These are phyloP conservation scores for Ailuropoda melanoleuca DNA, from an alignment of 2,113 vertebrate genomes.

Conservation along the genomic window DNA sequence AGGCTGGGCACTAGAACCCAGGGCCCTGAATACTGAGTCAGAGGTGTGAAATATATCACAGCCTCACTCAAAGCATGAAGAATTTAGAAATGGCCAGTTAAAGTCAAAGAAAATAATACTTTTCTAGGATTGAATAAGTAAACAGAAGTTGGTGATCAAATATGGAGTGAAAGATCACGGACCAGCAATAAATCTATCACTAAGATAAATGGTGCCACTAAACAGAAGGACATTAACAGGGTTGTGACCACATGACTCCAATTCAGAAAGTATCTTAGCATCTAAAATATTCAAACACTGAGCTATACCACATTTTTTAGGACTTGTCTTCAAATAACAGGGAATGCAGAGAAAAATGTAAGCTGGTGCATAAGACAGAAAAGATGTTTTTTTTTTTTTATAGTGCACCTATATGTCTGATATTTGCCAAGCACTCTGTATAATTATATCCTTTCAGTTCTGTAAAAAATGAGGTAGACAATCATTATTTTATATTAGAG, in stretches of 20 bases:
- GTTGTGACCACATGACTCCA: background rate
- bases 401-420: too few relatives aligned
- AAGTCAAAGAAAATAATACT: background rate
- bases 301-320: background rate
- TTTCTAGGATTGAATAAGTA: background rate
- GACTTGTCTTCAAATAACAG: background rate
- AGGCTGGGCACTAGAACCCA: background rate
- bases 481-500: background rate
- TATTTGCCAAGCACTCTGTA: background rate
- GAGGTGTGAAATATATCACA: background rate
- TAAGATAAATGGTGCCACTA: background rate
- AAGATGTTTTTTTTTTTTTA: background rate
- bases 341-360: background rate
- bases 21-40: background rate
- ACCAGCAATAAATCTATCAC: background rate
- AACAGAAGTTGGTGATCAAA: background rate
- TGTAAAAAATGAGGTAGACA: background rate
- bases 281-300: background rate
- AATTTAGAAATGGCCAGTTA: background rate
- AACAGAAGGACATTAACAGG: background rate
- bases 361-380: background rate
- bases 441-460: background rate
- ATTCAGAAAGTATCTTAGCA: background rate
- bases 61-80: background rate
- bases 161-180: background rate